phyloP scores from a whole-genome alignment of 2,888 invertebrate genomes.

The Spilosoma lubricipeda region DNA sequence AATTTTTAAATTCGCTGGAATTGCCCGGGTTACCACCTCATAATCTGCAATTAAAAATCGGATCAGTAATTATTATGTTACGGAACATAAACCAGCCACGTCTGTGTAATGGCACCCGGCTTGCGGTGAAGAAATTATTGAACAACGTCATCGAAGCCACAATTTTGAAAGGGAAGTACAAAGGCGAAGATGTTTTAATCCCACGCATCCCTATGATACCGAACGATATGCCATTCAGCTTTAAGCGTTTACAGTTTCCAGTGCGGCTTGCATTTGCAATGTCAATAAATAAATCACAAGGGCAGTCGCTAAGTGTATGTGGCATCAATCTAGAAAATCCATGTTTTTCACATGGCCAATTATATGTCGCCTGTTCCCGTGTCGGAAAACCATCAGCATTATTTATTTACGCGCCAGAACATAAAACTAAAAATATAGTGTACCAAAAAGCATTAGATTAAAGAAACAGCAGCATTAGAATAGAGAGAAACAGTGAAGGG shows the following conservation, averaged over 20 bases:
- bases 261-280: conserved; percentile 21
- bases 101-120: no score
- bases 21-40: conserved; percentile 39
- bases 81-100: no score
- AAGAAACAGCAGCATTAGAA: no score
- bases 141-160: conserved; percentile 28
- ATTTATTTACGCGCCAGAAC: conserved; percentile 47
- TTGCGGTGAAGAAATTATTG: conserved; percentile 1
- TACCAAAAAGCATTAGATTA: conserved; percentile 20
- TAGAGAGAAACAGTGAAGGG: no score
- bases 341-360: conserved; percentile 62
- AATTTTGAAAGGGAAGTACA: conserved; percentile 28
- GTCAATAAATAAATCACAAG: conserved; percentile 22
- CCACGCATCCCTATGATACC: conserved; percentile 30
- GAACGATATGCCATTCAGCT: conserved; percentile 24
- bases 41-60: conserved; percentile 27
- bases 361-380: conserved; percentile 61
- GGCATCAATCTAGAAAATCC: conserved; percentile 40
- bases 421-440: conserved; percentile 51
- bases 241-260: conserved; percentile 32
- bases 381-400: conserved; percentile 43
- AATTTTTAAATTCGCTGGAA: conserved; percentile 42
- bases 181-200: conserved; percentile 24
- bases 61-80: conserved; percentile 25
- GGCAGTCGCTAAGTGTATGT: conserved; percentile 11